Evolutionary conservation across 2,888 invertebrate species (phyloP).

Genomic region (Agrotis puta): DNA sequence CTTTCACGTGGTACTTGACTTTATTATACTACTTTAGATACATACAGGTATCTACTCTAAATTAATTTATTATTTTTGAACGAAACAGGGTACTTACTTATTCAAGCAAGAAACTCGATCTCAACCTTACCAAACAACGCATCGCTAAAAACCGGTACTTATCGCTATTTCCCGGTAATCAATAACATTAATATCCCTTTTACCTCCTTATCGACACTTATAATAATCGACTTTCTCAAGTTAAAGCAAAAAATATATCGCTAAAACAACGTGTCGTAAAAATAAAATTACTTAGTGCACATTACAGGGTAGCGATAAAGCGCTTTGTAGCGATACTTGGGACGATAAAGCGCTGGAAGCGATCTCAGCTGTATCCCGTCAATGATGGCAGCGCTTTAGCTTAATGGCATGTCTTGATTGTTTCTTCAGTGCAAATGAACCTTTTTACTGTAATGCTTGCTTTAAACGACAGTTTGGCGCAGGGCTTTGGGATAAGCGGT

Average conservation of each 20-base stretch:
- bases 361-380: constrained; percentile 56
- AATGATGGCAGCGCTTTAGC: constrained; percentile 45
- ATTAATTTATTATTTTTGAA: background rate
- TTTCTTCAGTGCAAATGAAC: constrained; percentile 63
- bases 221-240: constrained; percentile 10
- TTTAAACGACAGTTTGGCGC: constrained; percentile 31
- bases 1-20: too few species aligned
- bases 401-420: constrained; percentile 65
- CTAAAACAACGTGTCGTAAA: constrained; percentile 59
- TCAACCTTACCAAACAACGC: background rate
- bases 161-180: background rate
- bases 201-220: constrained; percentile 13
- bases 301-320: constrained; percentile 57
- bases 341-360: constrained; percentile 56
- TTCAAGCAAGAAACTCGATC: background rate
- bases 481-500: constrained; percentile 5
- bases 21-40: too few species aligned
- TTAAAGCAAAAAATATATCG: constrained; percentile 22
- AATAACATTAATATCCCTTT: constrained; percentile 5
- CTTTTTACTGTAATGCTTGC: constrained; percentile 60
- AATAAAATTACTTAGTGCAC: constrained; percentile 62
- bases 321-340: constrained; percentile 56
- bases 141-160: background rate
- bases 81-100: background rate
- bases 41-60: too few species aligned